Base-by-base conservation (phyloP, 2,797 vertebrate species). In the Phaenicophaeus curvirostris region DNA sequence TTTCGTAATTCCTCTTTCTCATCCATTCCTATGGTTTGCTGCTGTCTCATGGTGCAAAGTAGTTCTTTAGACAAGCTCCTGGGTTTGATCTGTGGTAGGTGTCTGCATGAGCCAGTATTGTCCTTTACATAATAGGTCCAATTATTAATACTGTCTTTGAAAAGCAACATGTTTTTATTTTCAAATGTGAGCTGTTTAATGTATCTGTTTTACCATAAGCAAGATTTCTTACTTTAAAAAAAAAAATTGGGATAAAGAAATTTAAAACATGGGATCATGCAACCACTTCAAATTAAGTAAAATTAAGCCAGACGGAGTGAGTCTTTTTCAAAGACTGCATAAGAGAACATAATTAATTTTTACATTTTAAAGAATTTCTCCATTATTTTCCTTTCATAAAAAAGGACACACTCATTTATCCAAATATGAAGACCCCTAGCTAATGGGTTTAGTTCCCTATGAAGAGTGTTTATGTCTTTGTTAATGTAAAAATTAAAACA, bases 271-370 rank as follows among this genome's bases (percentile, higher is more conserved):
- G n/a, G 21, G 14, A 83, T 61, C 54, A 59, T 58, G 62, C 5
- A 92, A 87, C n/a, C 58, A 80, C 84, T 90, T 58, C 55, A 79
- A 82, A 79, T 78, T 69, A 88, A 94, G 53, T 50, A 53, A 87
- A 84, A 93, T 90, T 76, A 92, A 87, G 55, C 31, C 20, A 75
- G 59, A 55, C 5, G 80, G 59, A 81, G 13, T 3, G 2, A 91
- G 20, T 61, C 25, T 83, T 9, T 85, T 66, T 58, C 74, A 82
- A 86, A 68, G 53, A 30, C 44, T 76, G 41, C 23, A 89, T 63
- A 74, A 80, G 30, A 17, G 6, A 94, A 90, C 80, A 41, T n/a
- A 50, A 90, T 82, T 90, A 88, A 79, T 85, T 89, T 89, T 89
- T 50, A 82, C 12, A 57, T 61, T 80, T 65, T 6, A 61, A 53